Percentiles rank a stretch among this genome's conserved stretches.
Conservation (phyloP, 2,113 vertebrate genomes). For the Morone saxatilis region DNA sequence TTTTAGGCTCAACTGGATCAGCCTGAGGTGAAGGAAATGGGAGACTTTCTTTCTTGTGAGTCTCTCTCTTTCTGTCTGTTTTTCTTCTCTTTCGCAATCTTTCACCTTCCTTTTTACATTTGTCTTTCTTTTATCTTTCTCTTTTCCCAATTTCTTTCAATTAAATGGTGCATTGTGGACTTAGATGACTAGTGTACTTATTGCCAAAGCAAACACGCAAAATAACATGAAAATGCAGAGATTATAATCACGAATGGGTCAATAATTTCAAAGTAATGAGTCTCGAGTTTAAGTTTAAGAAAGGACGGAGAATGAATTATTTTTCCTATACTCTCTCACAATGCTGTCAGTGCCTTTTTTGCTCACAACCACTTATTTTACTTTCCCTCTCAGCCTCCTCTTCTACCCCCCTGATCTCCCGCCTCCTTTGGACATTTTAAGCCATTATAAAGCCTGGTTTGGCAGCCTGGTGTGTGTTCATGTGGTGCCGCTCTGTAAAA, state of each 20-base stretch:
- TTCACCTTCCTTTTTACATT: constrained; percentile 8
- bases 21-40: constrained; percentile 43
- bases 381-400: constrained; percentile 19
- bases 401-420: neutral
- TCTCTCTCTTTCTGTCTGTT: constrained; percentile 14
- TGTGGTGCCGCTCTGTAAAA: constrained; percentile 67
- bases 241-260: neutral
- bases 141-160: neutral
- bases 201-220: neutral
- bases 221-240: neutral
- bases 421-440: constrained; percentile 62
- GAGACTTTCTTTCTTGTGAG: constrained; percentile 32
- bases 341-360: constrained; percentile 15
- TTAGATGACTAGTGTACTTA: neutral
- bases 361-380: constrained; percentile 42
- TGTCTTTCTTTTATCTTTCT: neutral
- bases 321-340: neutral
- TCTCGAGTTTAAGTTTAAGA: neutral
- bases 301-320: neutral
- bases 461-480: constrained; percentile 74
- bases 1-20: constrained; percentile 55
- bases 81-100: constrained; percentile 16
- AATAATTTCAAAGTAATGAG: neutral
- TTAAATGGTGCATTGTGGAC: neutral
- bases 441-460: constrained; percentile 68